Conservation (phyloP, 2,113 vertebrate genomes). For the Glaucomys volans region DNA sequence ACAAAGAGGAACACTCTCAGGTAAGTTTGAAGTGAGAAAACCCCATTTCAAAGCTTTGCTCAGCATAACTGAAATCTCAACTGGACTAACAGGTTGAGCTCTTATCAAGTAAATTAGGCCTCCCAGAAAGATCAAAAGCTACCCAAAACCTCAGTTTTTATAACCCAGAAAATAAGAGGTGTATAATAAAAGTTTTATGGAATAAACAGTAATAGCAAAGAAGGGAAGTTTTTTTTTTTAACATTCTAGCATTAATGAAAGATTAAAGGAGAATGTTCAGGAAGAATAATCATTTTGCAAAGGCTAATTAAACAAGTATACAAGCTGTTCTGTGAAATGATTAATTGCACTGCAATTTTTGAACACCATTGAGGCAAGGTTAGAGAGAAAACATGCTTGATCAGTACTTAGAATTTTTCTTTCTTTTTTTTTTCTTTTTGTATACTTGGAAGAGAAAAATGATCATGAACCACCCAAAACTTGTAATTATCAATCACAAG, state of each 20-base stretch:
- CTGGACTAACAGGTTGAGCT: background rate
- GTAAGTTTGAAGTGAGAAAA: constrained; percentile 35
- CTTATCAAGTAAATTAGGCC: background rate
- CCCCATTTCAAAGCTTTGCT: background rate
- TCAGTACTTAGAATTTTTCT: background rate
- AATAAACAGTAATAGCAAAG: background rate
- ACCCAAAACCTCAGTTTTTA: background rate
- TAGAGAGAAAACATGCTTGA: constrained; percentile 19
- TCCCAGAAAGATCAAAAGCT: constrained; percentile 49
- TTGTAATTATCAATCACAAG: background rate
- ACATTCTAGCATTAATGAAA: constrained; percentile 1
- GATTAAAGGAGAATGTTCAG: background rate
- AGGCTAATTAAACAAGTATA: constrained; percentile 25
- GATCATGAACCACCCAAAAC: background rate
- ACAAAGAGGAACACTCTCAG: constrained; percentile 43
- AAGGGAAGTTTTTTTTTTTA: background rate
- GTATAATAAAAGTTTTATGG: background rate
- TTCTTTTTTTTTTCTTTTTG: background rate
- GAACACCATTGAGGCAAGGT: background rate
- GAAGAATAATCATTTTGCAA: constrained; percentile 18
- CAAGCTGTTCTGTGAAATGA: background rate
- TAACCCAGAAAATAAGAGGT: constrained; percentile 31
- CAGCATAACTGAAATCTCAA: background rate
- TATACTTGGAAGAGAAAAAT: background rate
- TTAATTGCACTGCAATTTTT: constrained; percentile 7